phyloP scores from a whole-genome alignment of 2,113 vertebrate species.

The Myotis lucifugus region DNA sequence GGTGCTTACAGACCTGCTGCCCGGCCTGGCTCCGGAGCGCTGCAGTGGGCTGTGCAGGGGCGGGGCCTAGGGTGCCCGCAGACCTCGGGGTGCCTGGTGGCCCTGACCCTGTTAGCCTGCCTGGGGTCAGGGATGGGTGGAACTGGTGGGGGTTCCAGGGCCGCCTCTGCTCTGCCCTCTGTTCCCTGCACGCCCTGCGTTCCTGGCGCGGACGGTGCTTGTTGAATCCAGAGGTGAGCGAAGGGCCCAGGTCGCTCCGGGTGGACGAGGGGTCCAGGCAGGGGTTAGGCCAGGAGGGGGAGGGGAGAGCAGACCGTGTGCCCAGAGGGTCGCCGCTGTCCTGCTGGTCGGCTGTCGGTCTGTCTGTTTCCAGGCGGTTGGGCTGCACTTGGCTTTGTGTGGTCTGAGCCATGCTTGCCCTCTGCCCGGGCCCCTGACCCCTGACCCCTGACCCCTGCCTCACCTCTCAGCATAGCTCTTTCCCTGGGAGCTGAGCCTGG shows the following conservation, averaged over 20 bases:
- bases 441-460: too few relatives aligned
- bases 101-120: accelerated
- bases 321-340: accelerated
- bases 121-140: accelerated
- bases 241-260: background rate
- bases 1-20: background rate
- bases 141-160: background rate
- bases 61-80: background rate
- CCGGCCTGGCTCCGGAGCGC: too few relatives aligned
- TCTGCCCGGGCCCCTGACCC: background rate
- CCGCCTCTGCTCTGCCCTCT: accelerated
- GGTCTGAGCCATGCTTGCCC: background rate
- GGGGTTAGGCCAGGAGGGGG: accelerated
- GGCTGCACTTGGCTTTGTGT: accelerated
- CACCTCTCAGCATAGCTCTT: too few relatives aligned
- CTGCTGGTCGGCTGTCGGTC: accelerated
- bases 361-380: accelerated
- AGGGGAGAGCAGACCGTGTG: background rate
- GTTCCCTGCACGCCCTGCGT: too few relatives aligned
- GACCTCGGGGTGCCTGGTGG: background rate
- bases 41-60: background rate
- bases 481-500: background rate
- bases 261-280: background rate
- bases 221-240: accelerated
- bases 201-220: too few relatives aligned